These are phyloP conservation scores for Tyrannus savana DNA, from an alignment of 2,113 vertebrate genomes.

Conservation along the genomic window DNA sequence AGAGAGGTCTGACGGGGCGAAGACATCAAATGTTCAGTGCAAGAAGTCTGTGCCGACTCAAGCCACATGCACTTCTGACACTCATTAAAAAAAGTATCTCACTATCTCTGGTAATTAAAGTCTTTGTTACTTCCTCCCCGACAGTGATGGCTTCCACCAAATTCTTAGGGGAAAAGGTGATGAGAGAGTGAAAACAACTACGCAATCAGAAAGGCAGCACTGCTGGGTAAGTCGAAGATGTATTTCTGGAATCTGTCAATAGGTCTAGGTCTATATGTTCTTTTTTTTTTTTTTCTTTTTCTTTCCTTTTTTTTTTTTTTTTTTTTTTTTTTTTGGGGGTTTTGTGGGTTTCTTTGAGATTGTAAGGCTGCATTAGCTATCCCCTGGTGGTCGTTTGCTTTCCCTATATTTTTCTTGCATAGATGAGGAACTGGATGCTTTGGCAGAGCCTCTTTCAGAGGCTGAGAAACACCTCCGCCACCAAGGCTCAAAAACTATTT, in stretches of 20 bases:
- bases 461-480: slow-evolving; percentile 65
- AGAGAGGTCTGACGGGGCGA: rapidly evolving
- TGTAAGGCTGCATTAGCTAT: neutral
- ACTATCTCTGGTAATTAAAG: slow-evolving; percentile 19
- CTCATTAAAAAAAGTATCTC: neutral
- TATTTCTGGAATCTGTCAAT: slow-evolving; percentile 32
- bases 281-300: neutral
- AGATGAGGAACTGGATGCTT: slow-evolving; percentile 53
- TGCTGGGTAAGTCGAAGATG: slow-evolving; percentile 15
- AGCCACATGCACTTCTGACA: slow-evolving; percentile 2
- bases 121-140: neutral
- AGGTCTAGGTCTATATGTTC: neutral
- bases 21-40: slow-evolving; percentile 7
- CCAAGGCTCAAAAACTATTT: slow-evolving; percentile 70
- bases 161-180: neutral
- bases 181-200: neutral
- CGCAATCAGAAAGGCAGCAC: slow-evolving; percentile 13
- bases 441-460: neutral
- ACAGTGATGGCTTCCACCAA: neutral
- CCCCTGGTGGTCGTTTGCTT: neutral
- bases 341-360: neutral
- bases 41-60: neutral
- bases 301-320: too few relatives aligned
- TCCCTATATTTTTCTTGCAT: slow-evolving; percentile 69
- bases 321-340: neutral